Base-by-base conservation (phyloP, 35 echinoderm and acorn worm genomes). In the Patiria miniata region DNA sequence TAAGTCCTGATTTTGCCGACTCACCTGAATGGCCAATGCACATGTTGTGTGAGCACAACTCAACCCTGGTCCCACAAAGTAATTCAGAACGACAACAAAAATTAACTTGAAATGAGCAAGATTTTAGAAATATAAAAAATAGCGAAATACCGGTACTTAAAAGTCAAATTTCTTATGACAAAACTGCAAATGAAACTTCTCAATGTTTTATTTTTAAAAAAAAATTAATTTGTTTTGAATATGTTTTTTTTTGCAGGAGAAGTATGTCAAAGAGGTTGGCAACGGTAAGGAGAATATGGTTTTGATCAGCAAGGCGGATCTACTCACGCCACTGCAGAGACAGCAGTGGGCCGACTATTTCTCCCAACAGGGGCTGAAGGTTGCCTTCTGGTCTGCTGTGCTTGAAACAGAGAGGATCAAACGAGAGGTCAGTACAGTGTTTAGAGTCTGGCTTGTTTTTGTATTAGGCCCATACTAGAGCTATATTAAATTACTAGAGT, bases 211-310 rank as follows among this genome's bases (percentile, higher is more conserved):
- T n/a, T n/a, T n/a, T 98, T 78, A 95, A 89, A 33, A 1, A 76
- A 47, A 80, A 38, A 21, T n/a, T n/a, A n/a, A n/a, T n/a, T n/a
- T n/a, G n/a, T 73, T 36, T 33, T 78, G 14, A 36, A 37, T 78
- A 12, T 1, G 4, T 39, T 83, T 3, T 86, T 39, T 36, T 14
- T 61, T 44, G 40, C 68, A 99, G 96, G 96, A 99, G 61, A 92
- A 91, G 51, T 99, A 99, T 95, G 93, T 99, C 61, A 99, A 99
- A 79, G 96, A 99, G 59, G 96, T 99, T 0, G 80, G 86, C 32
- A 56, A 77, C 42, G n/a, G 61, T 36, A 99, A 99, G 83, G 93
- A 95, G 85, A 99, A 99, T 76, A 83, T 99, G 38, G 92, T 99
- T 38, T 82, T 99, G 61, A 78, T 99, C 78, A 99, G 89, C 83